Conservation (phyloP, 92 coral and sea anemone genomes). For the Porites divaricata region DNA sequence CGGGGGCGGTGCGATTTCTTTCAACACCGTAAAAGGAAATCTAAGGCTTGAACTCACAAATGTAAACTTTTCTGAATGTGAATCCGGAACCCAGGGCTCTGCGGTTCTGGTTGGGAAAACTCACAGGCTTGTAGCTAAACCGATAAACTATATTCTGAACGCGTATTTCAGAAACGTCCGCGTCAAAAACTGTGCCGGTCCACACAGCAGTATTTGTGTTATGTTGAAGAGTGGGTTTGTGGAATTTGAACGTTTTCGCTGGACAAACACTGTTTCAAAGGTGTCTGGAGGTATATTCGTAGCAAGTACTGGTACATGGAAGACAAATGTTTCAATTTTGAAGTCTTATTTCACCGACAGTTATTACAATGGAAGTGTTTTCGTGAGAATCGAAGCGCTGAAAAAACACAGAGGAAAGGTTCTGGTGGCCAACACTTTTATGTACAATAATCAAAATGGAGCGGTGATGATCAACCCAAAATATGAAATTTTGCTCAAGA, state of each 20-base stretch:
- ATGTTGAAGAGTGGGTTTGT: slow-evolving; percentile 8
- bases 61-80: slow-evolving; percentile 32
- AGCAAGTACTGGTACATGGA: neutral
- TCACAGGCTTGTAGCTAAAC: neutral
- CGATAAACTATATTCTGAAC: slow-evolving; percentile 5
- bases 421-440: neutral
- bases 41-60: slow-evolving; percentile 20
- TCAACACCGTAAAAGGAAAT: neutral
- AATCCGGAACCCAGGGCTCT: slow-evolving; percentile 8
- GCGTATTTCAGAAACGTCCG: slow-evolving; percentile 3
- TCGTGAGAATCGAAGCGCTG: slow-evolving; percentile 8
- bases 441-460: neutral
- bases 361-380: slow-evolving; percentile 4
- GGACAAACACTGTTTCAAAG: neutral
- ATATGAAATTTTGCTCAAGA: slow-evolving; percentile 11
- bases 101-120: slow-evolving; percentile 23
- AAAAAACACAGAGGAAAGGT: slow-evolving; percentile 16
- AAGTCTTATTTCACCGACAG: slow-evolving; percentile 10
- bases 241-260: slow-evolving; percentile 7
- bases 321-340: slow-evolving; percentile 6
- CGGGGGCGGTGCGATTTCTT: slow-evolving; percentile 47
- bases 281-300: slow-evolving; percentile 10
- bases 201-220: neutral
- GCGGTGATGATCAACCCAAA: slow-evolving; percentile 23
- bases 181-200: slow-evolving; percentile 10